Base-by-base conservation (phyloP, 2,113 vertebrate species). In the Ameiurus melas region DNA sequence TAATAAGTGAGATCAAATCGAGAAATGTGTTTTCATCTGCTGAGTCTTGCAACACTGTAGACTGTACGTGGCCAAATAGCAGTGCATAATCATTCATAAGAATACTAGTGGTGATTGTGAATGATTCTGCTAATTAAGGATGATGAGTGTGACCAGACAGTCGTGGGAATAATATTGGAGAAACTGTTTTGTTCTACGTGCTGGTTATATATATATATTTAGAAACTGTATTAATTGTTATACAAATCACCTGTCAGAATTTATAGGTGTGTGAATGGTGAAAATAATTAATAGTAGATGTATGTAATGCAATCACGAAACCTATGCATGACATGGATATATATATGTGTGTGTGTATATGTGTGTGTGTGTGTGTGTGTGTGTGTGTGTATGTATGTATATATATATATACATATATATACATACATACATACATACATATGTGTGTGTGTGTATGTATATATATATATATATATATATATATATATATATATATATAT, bases 61-160 rank as follows among this genome's bases (percentile, higher is more conserved):
- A 53, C 60, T 30, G 83, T 70, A 12, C 25, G 81, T 83, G 57
- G 33, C 60, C 81, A 43, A 39, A 47, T 10, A 43, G 60, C 33
- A 39, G 20, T 30, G 62, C 3, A 20, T 30, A 30, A 53, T 17
- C 39, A 66, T 27, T 64, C 25, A 68, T 84, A 66, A n/a, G 82
- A n/a, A 84, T 27, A 43, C 27, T n/a, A 68, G 27, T 84, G 14
- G 43, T 8, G 39, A 30, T 84, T 84, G 30, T 84, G 62, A 84
- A 68, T 84, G 43, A 53, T 68, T 30, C 4, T 53, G 12, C 25
- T 68, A 9, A 68, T 66, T 47, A 66, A 68, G 39, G 36, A 51
- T 51, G 22, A 84, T 30, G 36, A 84, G 39, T 47, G 22, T 36
- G 30, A 83, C 30, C 4, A 39, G 55, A 83, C 58, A 83, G 81